Base-by-base conservation (phyloP, 1,140 invertebrate genomes). In the Proales similis region DNA sequence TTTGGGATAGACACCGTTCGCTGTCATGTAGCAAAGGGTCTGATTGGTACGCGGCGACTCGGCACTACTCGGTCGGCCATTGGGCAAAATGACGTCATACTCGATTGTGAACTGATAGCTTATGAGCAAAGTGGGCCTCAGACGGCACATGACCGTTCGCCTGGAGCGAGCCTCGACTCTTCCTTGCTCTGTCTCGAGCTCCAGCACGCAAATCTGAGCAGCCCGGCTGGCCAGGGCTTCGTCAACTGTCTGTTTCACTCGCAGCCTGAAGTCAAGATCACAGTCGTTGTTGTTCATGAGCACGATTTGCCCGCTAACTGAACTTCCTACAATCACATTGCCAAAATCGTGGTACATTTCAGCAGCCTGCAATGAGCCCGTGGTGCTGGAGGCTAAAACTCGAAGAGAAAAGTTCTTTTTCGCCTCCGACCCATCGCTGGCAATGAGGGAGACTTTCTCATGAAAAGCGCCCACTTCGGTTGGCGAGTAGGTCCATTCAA, bases 251-350 rank as follows among this genome's bases (percentile, higher is more conserved):
- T 70, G 68, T 43, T 71, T 68, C 7, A 76, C 63, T 19, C 65
- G 63, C 30, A 76, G 67, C 7, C 64, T 66, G 61, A 70, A 76
- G 47, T 72, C 66, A 9, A 75, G 65, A 64, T 66, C 69, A 66
- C 74, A 75, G 63, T 65, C 64, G 49, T 71, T 71, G 66, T 74
- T 70, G 60, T 76, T 76, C 45, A 64, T 66, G 7, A 76, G 64
- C 14, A 65, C 68, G 36, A 76, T 65, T 20, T 65, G 64, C 24
- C 68, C 66, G 22, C 68, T 64, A 2, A 68, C 48, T 22, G 70
- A 72, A 51, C 72, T 74, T 4, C 74, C 73, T n/a, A 76, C 72
- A 24, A 76, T 68, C n/a, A 76, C 67, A 65, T 70, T 69, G 19
- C 72, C 72, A 69, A 69, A 75, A 51, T 76, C 71, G 22, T 72